phyloP scores from a whole-genome alignment of 2,888 invertebrate species.

The Choristoneura rosaceana region DNA sequence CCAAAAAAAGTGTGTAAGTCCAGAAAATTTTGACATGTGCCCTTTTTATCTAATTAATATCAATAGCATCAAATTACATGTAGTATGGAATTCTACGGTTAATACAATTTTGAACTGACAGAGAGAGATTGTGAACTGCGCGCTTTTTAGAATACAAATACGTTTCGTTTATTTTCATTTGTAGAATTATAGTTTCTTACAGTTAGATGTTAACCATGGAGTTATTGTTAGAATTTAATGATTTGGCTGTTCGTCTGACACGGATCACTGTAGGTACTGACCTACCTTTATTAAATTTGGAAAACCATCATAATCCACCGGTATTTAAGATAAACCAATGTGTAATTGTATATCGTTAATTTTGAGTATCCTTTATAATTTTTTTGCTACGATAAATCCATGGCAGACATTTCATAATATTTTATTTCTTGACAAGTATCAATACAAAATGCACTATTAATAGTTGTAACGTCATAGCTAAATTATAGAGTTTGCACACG shows the following conservation, averaged over 20 bases:
- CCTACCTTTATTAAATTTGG: too few species aligned
- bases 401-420: constrained; percentile 7
- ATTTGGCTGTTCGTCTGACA: not conserved
- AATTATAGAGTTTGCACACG: constrained; percentile 67
- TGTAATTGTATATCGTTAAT: too few species aligned
- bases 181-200: not conserved
- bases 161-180: constrained; percentile 9
- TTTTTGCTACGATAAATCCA: not conserved
- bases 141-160: constrained; percentile 16
- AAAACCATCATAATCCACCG: too few species aligned
- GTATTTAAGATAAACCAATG: too few species aligned
- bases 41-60: constrained; percentile 1
- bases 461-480: constrained; percentile 52
- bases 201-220: constrained; percentile 17
- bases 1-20: not conserved
- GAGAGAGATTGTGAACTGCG: constrained; percentile 28
- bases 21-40: not conserved
- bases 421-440: constrained; percentile 17
- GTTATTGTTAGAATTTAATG: not conserved
- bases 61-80: not conserved
- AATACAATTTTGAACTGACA: constrained; percentile 41
- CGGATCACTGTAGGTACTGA: too few species aligned
- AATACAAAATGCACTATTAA: constrained; percentile 47
- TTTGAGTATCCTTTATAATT: not conserved
- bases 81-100: not conserved